phyloP scores from a whole-genome alignment of 2,797 vertebrate genomes.

The Heliangelus exortis region DNA sequence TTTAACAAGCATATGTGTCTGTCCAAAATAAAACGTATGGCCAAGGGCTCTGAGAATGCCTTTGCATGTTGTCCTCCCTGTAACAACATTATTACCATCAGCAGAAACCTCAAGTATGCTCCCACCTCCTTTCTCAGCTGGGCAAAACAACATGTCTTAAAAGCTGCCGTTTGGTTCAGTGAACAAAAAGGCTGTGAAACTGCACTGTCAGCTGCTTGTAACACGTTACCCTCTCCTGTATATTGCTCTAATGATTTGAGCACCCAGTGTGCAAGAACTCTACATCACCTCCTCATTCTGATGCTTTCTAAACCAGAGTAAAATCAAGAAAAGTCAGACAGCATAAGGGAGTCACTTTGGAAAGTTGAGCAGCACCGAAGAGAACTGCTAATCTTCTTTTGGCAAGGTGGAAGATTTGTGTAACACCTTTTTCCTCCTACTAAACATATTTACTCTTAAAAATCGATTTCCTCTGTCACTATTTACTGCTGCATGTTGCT shows the following conservation, averaged over 20 bases:
- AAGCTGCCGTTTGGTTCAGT: neutral
- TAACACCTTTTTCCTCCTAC: slow-evolving; percentile 27
- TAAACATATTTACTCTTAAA: slow-evolving; percentile 70
- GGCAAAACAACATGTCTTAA: neutral
- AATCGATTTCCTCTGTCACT: slow-evolving; percentile 67
- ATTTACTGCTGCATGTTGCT: slow-evolving; percentile 52
- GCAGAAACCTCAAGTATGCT: neutral
- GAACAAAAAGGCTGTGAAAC: neutral
- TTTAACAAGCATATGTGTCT: slow-evolving; percentile 1
- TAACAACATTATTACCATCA: neutral
- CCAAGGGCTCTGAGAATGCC: neutral
- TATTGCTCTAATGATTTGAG: neutral
- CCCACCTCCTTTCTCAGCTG: neutral
- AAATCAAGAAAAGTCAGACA: neutral
- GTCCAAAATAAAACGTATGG: neutral
- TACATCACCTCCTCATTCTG: neutral
- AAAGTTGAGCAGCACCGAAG: slow-evolving; percentile 25
- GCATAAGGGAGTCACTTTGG: slow-evolving; percentile 8
- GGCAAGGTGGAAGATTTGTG: slow-evolving; percentile 16
- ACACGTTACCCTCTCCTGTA: neutral
- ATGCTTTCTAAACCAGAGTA: neutral
- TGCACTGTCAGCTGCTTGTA: neutral
- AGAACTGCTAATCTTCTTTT: slow-evolving; percentile 16
- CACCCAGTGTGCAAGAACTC: neutral
- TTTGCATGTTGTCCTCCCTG: neutral